Conservation (phyloP, 2,888 invertebrate genomes). For the Limnephilus lunatus region DNA sequence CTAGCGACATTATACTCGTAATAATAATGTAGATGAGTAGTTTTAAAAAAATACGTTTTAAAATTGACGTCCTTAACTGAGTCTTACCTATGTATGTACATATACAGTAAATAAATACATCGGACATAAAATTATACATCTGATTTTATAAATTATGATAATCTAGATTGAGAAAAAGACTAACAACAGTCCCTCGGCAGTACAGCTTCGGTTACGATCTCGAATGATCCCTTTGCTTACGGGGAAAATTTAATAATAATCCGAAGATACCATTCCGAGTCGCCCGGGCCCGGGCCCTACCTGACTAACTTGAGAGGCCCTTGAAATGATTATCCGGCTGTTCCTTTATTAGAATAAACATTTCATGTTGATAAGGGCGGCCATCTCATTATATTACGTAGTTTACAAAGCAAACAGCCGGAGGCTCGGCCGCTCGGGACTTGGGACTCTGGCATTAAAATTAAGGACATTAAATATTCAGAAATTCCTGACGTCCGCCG, state of each 20-base stretch:
- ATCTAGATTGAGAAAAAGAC: not conserved
- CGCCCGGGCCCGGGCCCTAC: not conserved
- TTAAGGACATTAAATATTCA: constrained; percentile 41
- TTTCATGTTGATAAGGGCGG: constrained; percentile 37
- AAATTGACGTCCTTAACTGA: not conserved
- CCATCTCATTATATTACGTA: constrained; percentile 30
- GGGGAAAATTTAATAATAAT: not conserved
- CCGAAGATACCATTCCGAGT: not conserved
- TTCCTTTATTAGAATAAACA: constrained; percentile 41
- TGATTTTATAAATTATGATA: not conserved
- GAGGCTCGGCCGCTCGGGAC: not conserved
- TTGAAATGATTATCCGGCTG: constrained; percentile 17
- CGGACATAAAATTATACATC: not conserved
- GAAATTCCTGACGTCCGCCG: constrained; percentile 28
- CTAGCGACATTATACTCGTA: not conserved
- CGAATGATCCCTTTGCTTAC: not conserved
- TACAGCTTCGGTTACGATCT: not conserved
- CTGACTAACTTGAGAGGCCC: not conserved
- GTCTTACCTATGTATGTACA: not conserved
- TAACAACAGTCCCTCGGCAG: not conserved
- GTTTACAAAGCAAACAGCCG: constrained; percentile 40
- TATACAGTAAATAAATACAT: not conserved
- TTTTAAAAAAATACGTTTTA: not conserved
- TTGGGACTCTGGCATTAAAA: constrained; percentile 20
- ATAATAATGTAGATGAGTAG: not conserved